Evolutionary conservation across 2,888 invertebrate genomes (phyloP).

Genomic region (Campoplex capitator): DNA sequence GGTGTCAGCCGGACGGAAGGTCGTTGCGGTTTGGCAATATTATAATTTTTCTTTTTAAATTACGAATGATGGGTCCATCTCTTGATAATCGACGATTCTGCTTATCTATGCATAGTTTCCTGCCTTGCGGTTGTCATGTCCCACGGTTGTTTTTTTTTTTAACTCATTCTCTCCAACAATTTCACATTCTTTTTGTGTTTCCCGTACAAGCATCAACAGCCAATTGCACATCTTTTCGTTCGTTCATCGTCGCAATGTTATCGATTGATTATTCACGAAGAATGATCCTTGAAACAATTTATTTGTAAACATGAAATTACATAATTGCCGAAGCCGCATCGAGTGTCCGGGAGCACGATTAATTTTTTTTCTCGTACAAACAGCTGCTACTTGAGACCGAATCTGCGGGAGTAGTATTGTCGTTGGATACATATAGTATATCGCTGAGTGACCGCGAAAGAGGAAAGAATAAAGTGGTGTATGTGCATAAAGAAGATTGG

Average conservation of each 20-base stretch:
- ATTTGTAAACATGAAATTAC: not conserved
- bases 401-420: constrained; percentile 44
- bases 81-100: constrained; percentile 42
- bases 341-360: not conserved
- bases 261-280: not conserved
- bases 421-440: not conserved
- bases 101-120: constrained; percentile 53
- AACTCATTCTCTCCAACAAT: not conserved
- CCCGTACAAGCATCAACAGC: not conserved
- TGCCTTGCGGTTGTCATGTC: constrained; percentile 30
- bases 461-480: constrained; percentile 43
- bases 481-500: constrained; percentile 24
- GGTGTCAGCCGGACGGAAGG: constrained; percentile 21
- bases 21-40: constrained; percentile 36
- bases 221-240: not conserved
- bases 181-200: not conserved
- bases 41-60: constrained; percentile 6
- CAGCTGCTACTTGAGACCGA: constrained; percentile 1
- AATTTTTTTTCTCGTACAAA: not conserved
- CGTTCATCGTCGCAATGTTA: not conserved
- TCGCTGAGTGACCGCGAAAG: constrained; percentile 17
- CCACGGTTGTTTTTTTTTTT: constrained; percentile 30
- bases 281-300: not conserved
- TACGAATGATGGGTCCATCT: constrained; percentile 29
- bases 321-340: not conserved